These are phyloP conservation scores for Dendrolimus pini DNA, from an alignment of 2,888 invertebrate genomes.

Conservation along the genomic window DNA sequence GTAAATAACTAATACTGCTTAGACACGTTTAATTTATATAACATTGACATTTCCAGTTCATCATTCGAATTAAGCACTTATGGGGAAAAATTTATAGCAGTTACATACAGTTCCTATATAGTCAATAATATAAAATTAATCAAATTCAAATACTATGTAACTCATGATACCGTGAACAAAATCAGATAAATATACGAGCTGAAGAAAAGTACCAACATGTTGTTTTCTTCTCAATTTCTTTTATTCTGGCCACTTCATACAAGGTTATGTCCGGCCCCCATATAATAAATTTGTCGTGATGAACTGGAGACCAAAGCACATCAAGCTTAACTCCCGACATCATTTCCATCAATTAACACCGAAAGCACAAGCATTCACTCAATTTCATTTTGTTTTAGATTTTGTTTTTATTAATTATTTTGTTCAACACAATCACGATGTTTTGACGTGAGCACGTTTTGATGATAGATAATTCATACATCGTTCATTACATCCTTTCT, in stretches of 20 bases:
- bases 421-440: neutral
- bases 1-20: too few species aligned
- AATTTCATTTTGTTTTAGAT: neutral
- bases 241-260: slow-evolving; percentile 83
- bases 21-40: too few species aligned
- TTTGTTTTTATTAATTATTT: neutral
- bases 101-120: too few species aligned
- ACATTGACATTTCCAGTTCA: too few species aligned
- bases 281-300: slow-evolving; percentile 86
- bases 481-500: too few species aligned
- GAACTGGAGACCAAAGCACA: slow-evolving; percentile 91
- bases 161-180: too few species aligned
- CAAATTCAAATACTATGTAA: too few species aligned
- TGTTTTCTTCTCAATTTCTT: slow-evolving; percentile 73
- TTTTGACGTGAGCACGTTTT: neutral
- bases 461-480: neutral
- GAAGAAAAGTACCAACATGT: slow-evolving; percentile 40
- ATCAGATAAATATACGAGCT: too few species aligned
- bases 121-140: too few species aligned
- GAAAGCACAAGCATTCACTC: neutral
- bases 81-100: too few species aligned
- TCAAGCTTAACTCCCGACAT: slow-evolving; percentile 80
- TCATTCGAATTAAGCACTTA: too few species aligned
- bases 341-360: slow-evolving; percentile 14
- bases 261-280: slow-evolving; percentile 94